Evolutionary conservation across 2,113 vertebrate genomes (phyloP), one percentile per base, ranked within the genome.

Genomic region (Donacobius atricapilla): DNA sequence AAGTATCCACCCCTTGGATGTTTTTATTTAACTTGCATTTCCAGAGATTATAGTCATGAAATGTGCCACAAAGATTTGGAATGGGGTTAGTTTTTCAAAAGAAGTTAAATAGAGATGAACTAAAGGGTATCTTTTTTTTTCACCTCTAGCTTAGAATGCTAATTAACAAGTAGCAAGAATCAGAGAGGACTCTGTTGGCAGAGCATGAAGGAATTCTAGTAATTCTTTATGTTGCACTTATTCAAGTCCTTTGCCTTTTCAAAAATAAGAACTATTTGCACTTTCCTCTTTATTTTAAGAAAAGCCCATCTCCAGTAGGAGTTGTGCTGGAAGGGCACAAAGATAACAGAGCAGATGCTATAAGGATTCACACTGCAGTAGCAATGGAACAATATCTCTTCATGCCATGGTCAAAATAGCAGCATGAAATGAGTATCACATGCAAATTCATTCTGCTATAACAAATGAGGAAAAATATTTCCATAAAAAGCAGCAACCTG

Each of bases 1-100:
- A 90, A 89, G 40, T 28, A 81, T 50, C 13, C n/a, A 76, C 22
- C 64, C 11, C 58, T 61, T 80, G 25, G 66, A 81, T 65, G 37
- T 73, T 80, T 86, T 86, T n/a, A 83, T 84, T 91, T 92, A 57
- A 56, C n/a, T 56, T 53, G 28, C 21, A 23, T 70, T 96, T 96
- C 73, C 45, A 84, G 77, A 75, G 11, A 94, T 71, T 82, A 25
- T 2, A 78, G 60, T 39, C 7, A 56, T 54, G 61, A 89, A 91
- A 81, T 50, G 21, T 16, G 33, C 33, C 73, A 48, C 31, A 11
- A 56, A 90, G 33, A 60, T 69, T 83, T 86, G 42, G n/a, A 90
- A 85, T 16, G 27, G 13, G 25, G 54, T 77, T 80, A 15, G 5
- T 63, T 95, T 83, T 90, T 76, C 53, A 77, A 40, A 68, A 73